phyloP scores from a whole-genome alignment of 2,797 vertebrate species.

The Malacoraja senta region DNA sequence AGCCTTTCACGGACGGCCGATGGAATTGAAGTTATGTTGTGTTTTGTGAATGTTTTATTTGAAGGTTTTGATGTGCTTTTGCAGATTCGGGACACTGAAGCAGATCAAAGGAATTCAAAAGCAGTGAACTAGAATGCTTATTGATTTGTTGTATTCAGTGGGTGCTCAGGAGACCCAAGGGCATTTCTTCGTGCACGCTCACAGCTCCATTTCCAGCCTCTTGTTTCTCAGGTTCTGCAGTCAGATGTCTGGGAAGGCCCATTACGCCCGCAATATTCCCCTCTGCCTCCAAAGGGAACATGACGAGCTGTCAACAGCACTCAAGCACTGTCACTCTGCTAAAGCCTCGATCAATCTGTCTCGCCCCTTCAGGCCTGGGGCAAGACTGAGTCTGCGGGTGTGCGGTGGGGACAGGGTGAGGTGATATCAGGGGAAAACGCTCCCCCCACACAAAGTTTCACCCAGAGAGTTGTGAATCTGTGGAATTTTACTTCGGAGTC shows the following conservation, averaged over 20 bases:
- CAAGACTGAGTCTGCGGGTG: neutral
- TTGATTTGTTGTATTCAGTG: constrained; percentile 11
- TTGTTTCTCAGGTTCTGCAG: neutral
- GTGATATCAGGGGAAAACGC: neutral
- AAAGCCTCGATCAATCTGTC: neutral
- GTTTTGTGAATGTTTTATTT: neutral
- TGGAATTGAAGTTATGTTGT: neutral
- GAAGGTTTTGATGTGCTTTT: constrained; percentile 4
- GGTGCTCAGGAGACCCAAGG: neutral
- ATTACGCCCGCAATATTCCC: constrained; percentile 9
- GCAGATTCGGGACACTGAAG: neutral
- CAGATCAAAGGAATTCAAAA: constrained; percentile 25
- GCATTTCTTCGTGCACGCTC: neutral
- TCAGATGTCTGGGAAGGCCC: neutral
- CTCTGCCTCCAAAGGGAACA: neutral
- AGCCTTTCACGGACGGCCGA: neutral
- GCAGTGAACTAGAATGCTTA: constrained; percentile 10
- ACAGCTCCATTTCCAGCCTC: neutral
- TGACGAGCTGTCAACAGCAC: constrained; percentile 16
- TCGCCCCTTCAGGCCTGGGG: neutral
- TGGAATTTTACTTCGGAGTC: no score
- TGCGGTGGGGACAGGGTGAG: neutral
- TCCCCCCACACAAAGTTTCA: no score
- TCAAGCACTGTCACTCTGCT: neutral
- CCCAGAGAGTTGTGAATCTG: no score